Percentiles rank a stretch among this genome's conserved stretches.
These are phyloP conservation scores for Volucella inflata DNA, from an alignment of 2,888 invertebrate species.

Conservation along the genomic window DNA sequence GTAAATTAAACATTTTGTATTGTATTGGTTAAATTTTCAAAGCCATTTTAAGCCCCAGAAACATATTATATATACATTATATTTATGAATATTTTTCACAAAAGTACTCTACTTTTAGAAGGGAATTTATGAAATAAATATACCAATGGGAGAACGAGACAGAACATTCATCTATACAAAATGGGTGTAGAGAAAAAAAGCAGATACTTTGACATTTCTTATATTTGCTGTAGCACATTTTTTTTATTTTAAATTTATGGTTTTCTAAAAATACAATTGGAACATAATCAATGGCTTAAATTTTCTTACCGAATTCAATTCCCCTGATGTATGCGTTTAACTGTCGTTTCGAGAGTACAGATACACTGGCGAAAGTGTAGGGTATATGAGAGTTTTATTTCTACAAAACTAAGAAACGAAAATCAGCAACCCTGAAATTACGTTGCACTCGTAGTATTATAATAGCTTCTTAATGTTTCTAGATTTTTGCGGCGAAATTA, in stretches of 20 bases:
- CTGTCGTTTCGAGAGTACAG: neutral
- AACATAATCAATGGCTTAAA: neutral
- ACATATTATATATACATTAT: neutral
- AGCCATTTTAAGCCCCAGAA: neutral
- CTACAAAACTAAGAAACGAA: slow-evolving; percentile 24
- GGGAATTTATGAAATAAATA: neutral
- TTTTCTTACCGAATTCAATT: slow-evolving; percentile 7
- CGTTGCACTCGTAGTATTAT: slow-evolving; percentile 36
- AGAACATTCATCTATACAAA: neutral
- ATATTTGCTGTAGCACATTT: slow-evolving; percentile 28
- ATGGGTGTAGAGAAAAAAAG: slow-evolving; percentile 27
- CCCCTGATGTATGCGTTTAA: slow-evolving; percentile 7
- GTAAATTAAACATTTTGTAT: too few species aligned
- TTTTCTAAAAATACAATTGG: neutral
- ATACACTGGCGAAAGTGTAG: neutral
- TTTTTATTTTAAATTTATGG: neutral
- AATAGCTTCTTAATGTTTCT: neutral
- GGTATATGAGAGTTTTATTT: slow-evolving; percentile 14
- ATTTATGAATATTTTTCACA: neutral
- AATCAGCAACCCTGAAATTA: slow-evolving; percentile 69
- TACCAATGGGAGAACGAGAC: slow-evolving; percentile 13
- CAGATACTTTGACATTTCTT: slow-evolving; percentile 43
- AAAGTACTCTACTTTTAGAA: slow-evolving; percentile 46
- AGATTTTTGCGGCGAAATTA: slow-evolving; percentile 10
- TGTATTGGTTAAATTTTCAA: too few species aligned